These are phyloP conservation scores for Poecilia wingei DNA, from an alignment of 2,797 vertebrate species.

Conservation along the genomic window DNA sequence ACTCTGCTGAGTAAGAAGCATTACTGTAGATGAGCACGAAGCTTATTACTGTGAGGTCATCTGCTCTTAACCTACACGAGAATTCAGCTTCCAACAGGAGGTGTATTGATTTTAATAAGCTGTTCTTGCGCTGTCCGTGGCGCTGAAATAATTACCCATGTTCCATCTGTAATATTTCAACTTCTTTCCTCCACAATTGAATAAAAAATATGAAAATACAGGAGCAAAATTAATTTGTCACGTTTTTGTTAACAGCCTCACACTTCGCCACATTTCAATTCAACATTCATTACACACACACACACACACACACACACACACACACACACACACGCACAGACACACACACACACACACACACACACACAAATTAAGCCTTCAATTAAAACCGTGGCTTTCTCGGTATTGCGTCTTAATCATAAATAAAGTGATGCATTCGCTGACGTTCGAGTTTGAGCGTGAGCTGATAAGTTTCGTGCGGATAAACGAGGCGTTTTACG, in stretches of 20 bases:
- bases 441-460: not conserved
- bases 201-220: not conserved
- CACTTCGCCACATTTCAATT: not conserved
- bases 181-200: not conserved
- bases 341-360: not conserved
- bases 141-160: conserved; percentile 25
- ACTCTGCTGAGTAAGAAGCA: not conserved
- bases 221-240: no score
- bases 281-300: not conserved
- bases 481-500: conserved; percentile 6
- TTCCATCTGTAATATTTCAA: not conserved
- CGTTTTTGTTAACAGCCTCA: not conserved
- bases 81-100: not conserved
- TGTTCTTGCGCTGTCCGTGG: conserved; percentile 33
- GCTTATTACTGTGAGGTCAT: not conserved
- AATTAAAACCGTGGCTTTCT: not conserved
- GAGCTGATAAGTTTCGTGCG: not conserved
- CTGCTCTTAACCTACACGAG: not conserved
- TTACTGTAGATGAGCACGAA: not conserved
- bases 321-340: not conserved
- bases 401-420: not conserved
- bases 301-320: not conserved
- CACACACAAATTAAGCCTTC: not conserved
- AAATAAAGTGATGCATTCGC: not conserved
- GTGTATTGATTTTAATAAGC: not conserved